Evolutionary conservation across 2,888 invertebrate species (phyloP).

Genomic region (Acleris emargana): DNA sequence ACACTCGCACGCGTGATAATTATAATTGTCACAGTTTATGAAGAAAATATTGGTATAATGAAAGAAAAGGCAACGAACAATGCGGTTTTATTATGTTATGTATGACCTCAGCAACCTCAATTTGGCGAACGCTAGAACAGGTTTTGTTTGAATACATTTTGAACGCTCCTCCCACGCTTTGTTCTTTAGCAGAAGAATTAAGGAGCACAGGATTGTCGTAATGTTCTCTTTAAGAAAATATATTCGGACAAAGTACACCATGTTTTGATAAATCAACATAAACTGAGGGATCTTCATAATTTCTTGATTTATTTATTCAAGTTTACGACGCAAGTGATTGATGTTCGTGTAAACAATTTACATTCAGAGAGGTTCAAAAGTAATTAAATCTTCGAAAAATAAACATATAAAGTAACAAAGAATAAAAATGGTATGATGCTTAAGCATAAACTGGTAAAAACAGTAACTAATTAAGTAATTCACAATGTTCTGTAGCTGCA

Average conservation of each 20-base stretch:
- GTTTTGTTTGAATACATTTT: conserved; percentile 41
- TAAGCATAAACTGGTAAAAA: background rate
- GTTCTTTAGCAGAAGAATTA: conserved; percentile 25
- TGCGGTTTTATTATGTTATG: conserved; percentile 33
- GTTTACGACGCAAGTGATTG: conserved; percentile 21
- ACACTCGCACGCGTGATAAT: background rate
- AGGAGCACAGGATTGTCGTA: conserved; percentile 4
- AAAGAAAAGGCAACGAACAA: conserved; percentile 30
- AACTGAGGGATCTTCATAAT: conserved; percentile 6
- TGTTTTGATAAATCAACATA: conserved; percentile 5
- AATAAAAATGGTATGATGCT: background rate
- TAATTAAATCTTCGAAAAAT: background rate
- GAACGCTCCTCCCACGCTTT: conserved; percentile 36
- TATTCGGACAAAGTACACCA: too few species aligned
- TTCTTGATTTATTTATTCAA: conserved; percentile 3
- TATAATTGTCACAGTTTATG: background rate
- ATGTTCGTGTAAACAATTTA: conserved; percentile 18
- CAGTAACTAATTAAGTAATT: background rate
- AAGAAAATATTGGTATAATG: background rate
- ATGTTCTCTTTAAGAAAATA: background rate
- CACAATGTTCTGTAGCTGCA: background rate
- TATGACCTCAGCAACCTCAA: conserved; percentile 49
- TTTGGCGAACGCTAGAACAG: conserved; percentile 49
- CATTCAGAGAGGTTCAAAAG: conserved; percentile 13
- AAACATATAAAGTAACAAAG: conserved; percentile 1